Base-by-base conservation (phyloP, 2,888 invertebrate species). In the Atrina japonica region DNA sequence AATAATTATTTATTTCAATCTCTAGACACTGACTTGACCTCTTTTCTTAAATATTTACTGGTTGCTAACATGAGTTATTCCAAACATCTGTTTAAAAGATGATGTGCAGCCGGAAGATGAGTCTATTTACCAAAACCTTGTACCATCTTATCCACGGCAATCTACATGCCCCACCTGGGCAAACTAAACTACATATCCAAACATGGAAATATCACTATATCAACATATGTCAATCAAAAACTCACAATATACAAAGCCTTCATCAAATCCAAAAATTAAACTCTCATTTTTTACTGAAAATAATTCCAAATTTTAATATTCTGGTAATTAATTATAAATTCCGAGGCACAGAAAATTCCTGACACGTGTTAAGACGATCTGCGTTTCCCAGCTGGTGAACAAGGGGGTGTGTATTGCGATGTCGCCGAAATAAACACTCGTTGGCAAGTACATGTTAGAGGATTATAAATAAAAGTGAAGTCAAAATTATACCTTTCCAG, bases 401-500 rank as follows among this genome's bases (percentile, higher is more conserved):
- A 43, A 55, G 56, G 63, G 69, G 64, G 52, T 47, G 47, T 47
- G 47, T 49, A 49, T 61, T 55, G 35, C 52, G 47, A 47, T 59
- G 52, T 60, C 60, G 35, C 50, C 40, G 25, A 21, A 41, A 29
- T 50, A 43, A 58, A 64, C 43, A 66, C 43, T 52, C 52, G 70
- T 66, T 70, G 60, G 53, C 56, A 66, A 65, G 63, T 67, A 63
- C 66, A 35, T 35, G 35, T 35, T 49, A 52, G 23, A 60, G 30
- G 45, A 50, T 41, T 52, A 60, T 50, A 68, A 43, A 35, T 35
- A 29, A 45, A 47, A 29, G 45, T 55, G 41, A 56, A 41, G 50
- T 49, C 18, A 60, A 65, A 60, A 49, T 43, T 52, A 82, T 82
- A 84, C 83, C 83, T 84, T 80, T 83, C 84, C 83, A 83, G 70